A percentile compares a stretch with the other conserved stretches of the same genome.
Evolutionary conservation across 2,113 vertebrate genomes (phyloP).

Genomic region (Jacana jacana): DNA sequence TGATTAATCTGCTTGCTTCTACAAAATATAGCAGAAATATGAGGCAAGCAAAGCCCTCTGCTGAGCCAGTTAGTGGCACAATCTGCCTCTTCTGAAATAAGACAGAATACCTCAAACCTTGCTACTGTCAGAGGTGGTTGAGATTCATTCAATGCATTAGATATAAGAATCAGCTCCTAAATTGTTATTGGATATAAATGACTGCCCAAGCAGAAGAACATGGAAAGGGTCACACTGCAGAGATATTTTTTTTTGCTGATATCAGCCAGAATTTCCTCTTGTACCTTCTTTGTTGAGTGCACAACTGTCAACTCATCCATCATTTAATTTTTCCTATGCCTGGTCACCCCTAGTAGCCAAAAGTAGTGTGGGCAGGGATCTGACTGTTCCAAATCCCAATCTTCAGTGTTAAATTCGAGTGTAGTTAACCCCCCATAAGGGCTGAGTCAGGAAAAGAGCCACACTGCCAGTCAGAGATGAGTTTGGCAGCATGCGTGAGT

Average conservation of each 20-base stretch:
- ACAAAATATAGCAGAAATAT: background rate
- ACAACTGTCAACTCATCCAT: constrained; percentile 16
- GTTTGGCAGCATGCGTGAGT: background rate
- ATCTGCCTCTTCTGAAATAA: background rate
- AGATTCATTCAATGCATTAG: background rate
- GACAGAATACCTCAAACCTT: background rate
- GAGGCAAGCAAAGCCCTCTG: background rate
- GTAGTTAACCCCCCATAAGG: background rate
- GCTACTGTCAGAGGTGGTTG: background rate
- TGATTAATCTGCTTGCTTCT: background rate
- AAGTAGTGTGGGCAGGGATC: background rate
- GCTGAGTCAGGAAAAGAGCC: background rate
- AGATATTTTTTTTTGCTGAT: background rate
- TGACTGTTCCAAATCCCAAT: background rate
- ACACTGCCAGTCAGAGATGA: background rate
- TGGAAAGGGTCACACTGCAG: background rate
- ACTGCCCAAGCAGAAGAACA: constrained; percentile 28
- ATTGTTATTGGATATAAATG: constrained; percentile 10
- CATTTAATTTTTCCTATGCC: background rate
- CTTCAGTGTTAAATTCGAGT: background rate
- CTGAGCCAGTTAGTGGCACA: background rate
- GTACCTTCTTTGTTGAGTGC: background rate
- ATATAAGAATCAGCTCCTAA: background rate
- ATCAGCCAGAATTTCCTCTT: constrained; percentile 15
- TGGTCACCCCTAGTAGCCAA: background rate